Evolutionary conservation across 1,140 invertebrate genomes (phyloP).

Genomic region (Neoseiulus cucumeris): DNA sequence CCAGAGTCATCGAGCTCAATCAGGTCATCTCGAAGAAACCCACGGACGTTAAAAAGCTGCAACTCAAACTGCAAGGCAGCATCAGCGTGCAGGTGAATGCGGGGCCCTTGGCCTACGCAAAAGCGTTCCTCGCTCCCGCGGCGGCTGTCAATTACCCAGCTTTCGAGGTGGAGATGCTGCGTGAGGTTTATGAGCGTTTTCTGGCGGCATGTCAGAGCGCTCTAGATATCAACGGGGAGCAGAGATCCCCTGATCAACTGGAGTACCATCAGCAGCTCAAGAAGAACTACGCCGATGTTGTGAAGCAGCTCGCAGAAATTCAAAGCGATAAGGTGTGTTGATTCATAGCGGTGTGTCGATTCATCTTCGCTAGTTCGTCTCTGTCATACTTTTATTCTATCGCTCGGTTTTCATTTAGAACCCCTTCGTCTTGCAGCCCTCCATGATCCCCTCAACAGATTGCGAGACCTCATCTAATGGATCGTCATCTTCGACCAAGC

Average conservation of each 20-base stretch:
- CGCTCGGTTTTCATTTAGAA: background rate
- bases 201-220: slow-evolving; percentile 64
- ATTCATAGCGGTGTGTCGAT: background rate
- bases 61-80: slow-evolving; percentile 66
- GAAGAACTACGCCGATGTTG: slow-evolving; percentile 63
- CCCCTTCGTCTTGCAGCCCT: slow-evolving; percentile 9
- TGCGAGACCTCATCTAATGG: background rate
- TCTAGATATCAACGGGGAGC: slow-evolving; percentile 58
- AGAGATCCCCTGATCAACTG: slow-evolving; percentile 61
- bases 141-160: slow-evolving; percentile 38
- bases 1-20: slow-evolving; percentile 54
- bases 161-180: slow-evolving; percentile 39
- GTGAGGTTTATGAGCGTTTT: slow-evolving; percentile 32
- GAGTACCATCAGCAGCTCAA: slow-evolving; percentile 70
- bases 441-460: background rate
- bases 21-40: slow-evolving; percentile 57
- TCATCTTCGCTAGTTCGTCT: background rate
- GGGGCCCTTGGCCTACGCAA: slow-evolving; percentile 77
- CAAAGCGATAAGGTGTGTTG: slow-evolving; percentile 18
- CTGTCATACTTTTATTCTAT: background rate
- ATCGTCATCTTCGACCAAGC: slow-evolving; percentile 16
- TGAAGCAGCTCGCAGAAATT: slow-evolving; percentile 42
- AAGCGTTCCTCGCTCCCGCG: slow-evolving; percentile 51
- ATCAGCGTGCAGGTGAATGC: slow-evolving; percentile 84
- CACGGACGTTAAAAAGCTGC: slow-evolving; percentile 66